A percentile compares a stretch with the other conserved stretches of the same genome.
These are phyloP conservation scores for Apantesis nais DNA, from an alignment of 2,888 invertebrate genomes.

Conservation along the genomic window DNA sequence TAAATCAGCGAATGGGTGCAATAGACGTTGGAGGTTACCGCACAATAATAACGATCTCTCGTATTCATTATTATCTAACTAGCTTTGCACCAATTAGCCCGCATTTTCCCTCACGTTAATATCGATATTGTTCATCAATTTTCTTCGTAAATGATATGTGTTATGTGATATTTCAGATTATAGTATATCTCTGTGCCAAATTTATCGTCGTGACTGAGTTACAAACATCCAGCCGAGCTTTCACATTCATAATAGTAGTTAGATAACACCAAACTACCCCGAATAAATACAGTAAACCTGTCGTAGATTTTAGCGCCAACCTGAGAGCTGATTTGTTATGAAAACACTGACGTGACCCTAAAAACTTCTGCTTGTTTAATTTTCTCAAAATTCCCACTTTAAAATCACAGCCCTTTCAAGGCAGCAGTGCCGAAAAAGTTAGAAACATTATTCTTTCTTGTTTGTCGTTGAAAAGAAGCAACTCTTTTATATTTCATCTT, in stretches of 20 bases:
- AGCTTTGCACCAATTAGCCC: neutral
- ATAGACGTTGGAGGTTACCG: neutral
- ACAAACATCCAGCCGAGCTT: neutral
- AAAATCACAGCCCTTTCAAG: neutral
- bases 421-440: neutral
- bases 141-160: neutral
- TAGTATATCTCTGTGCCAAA: neutral
- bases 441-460: neutral
- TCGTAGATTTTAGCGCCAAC: neutral
- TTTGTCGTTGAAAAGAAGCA: neutral
- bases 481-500: neutral
- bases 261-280: neutral
- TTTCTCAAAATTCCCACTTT: neutral
- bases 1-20: neutral
- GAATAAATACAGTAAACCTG: neutral
- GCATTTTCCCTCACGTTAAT: neutral
- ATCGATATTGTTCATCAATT: too few relatives aligned
- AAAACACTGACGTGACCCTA: neutral
- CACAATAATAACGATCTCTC: neutral
- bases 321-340: neutral
- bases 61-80: neutral
- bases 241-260: neutral
- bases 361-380: neutral
- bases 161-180: neutral
- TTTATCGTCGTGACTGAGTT: too few relatives aligned